A percentile compares a stretch with the other conserved stretches of the same genome.
phyloP scores from a whole-genome alignment of 2,797 vertebrate species.

The Anguilla pacifica region DNA sequence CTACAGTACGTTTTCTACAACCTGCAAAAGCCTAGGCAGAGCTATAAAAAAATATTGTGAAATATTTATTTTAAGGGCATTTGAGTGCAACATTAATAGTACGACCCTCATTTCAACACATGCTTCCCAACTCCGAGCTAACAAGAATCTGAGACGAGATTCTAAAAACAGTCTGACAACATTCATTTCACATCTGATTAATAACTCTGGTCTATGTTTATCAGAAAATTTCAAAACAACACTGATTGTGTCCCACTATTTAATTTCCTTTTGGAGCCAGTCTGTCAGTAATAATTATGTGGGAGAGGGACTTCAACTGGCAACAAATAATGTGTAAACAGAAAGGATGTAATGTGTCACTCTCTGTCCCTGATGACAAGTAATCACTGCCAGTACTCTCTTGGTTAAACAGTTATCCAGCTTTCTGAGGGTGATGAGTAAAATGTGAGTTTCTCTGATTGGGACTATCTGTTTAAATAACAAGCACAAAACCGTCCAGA shows the following conservation, averaged over 20 bases:
- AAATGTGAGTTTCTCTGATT: background rate
- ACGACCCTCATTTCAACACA: background rate
- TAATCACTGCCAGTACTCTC: background rate
- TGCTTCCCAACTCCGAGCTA: background rate
- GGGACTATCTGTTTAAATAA: background rate
- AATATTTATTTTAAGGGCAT: conserved; percentile 15
- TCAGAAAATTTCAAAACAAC: conserved; percentile 35
- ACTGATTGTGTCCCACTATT: conserved; percentile 41
- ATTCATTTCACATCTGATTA: conserved; percentile 32
- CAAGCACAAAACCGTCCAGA: no score
- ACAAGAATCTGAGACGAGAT: background rate
- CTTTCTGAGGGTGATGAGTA: background rate
- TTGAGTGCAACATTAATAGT: background rate
- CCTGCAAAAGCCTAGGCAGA: background rate
- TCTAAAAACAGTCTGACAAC: conserved; percentile 24
- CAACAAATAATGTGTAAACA: background rate
- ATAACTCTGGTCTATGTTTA: conserved; percentile 42
- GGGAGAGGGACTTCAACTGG: background rate
- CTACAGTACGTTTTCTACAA: background rate
- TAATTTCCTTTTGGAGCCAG: background rate
- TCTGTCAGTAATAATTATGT: background rate
- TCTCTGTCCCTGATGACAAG: background rate
- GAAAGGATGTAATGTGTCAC: background rate
- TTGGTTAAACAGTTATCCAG: background rate
- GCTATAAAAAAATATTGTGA: background rate